Evolutionary conservation across 2,888 invertebrate species (phyloP).

Genomic region (Trachelus tabidus): DNA sequence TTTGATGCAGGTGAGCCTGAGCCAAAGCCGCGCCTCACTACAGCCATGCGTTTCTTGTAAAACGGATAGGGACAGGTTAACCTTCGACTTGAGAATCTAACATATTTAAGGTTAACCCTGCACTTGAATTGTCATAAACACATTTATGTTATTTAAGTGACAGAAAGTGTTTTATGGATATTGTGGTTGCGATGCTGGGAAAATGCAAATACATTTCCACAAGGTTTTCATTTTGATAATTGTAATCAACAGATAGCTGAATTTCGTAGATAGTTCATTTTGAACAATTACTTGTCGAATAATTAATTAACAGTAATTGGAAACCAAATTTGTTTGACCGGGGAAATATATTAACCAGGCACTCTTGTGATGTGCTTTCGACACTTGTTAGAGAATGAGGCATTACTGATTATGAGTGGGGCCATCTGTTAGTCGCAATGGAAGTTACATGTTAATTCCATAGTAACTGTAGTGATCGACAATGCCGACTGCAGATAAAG

Average conservation of each 20-base stretch:
- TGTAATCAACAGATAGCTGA: not conserved
- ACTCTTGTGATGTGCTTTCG: not conserved
- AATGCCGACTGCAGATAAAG: not conserved
- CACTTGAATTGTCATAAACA: too few relatives aligned
- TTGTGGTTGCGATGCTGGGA: too few relatives aligned
- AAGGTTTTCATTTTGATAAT: not conserved
- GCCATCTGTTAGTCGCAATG: not conserved
- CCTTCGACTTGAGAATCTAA: conserved; percentile 26
- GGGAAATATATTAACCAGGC: not conserved
- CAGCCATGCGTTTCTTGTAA: conserved; percentile 22
- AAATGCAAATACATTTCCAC: not conserved
- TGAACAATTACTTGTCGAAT: not conserved
- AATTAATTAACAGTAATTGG: not conserved
- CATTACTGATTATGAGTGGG: not conserved
- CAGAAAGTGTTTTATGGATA: too few relatives aligned
- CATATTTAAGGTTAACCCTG: not conserved
- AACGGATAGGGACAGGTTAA: conserved; percentile 21
- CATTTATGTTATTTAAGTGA: too few relatives aligned
- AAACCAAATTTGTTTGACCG: not conserved
- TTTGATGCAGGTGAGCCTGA: conserved; percentile 61
- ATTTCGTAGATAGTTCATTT: not conserved
- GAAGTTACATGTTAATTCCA: not conserved
- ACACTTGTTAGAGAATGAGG: not conserved
- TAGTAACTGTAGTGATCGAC: not conserved
- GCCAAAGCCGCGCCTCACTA: conserved; percentile 37